phyloP scores from a whole-genome alignment of 2,797 vertebrate species.

The Acrocephalus scirpaceus region DNA sequence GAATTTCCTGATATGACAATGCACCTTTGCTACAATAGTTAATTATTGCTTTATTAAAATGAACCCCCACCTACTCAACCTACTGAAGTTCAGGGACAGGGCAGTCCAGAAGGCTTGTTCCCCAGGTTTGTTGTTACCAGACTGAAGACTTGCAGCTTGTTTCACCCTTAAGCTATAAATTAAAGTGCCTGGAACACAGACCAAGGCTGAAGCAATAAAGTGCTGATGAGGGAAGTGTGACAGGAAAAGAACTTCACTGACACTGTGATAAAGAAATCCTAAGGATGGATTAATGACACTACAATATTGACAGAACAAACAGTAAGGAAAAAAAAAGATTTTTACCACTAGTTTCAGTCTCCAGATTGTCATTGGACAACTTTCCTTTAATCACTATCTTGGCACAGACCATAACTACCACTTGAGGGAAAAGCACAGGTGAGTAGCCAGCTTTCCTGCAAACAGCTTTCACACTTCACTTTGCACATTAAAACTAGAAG shows the following conservation, averaged over 20 bases:
- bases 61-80: background rate
- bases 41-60: slow-evolving; percentile 67
- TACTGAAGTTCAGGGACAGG: slow-evolving; percentile 17
- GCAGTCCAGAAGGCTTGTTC: slow-evolving; percentile 6
- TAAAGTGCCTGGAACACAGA: slow-evolving; percentile 56
- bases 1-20: slow-evolving; percentile 35
- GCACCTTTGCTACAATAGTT: slow-evolving; percentile 44
- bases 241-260: slow-evolving; percentile 4
- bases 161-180: background rate
- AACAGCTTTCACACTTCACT: background rate
- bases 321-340: background rate
- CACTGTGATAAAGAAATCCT: background rate
- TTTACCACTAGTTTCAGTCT: slow-evolving; percentile 6
- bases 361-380: slow-evolving; percentile 53
- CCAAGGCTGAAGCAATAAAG: slow-evolving; percentile 67
- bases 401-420: background rate
- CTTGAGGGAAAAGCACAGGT: slow-evolving; percentile 1
- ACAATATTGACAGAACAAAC: background rate
- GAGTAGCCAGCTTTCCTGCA: background rate
- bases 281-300: background rate
- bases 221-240: slow-evolving; percentile 55
- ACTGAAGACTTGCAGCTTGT: slow-evolving; percentile 30
- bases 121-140: background rate
- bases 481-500: background rate
- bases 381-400: slow-evolving; percentile 5